A percentile compares a stretch with the other conserved stretches of the same genome.
These are phyloP conservation scores for Eristalis pertinax DNA, from an alignment of 2,888 invertebrate genomes.

Conservation along the genomic window DNA sequence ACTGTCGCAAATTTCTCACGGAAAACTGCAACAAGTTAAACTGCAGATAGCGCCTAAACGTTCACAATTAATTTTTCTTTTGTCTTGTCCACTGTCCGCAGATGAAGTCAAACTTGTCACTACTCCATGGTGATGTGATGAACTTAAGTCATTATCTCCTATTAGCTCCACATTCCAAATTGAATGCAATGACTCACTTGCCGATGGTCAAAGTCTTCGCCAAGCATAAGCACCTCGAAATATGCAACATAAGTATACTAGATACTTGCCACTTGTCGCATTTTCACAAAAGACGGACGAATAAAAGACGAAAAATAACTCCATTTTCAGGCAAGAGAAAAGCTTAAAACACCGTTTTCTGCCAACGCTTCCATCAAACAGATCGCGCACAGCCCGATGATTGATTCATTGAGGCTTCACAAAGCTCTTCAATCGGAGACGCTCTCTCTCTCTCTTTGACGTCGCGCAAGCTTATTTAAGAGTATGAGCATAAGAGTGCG, in stretches of 20 bases:
- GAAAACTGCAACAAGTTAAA: neutral
- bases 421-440: neutral
- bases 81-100: neutral
- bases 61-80: neutral
- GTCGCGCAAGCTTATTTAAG: conserved; percentile 14
- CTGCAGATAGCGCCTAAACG: neutral
- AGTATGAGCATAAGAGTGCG: conserved; percentile 20
- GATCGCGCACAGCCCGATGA: neutral
- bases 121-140: neutral
- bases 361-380: conserved; percentile 43
- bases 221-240: conserved; percentile 41
- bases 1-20: neutral
- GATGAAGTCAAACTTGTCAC: neutral
- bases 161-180: neutral
- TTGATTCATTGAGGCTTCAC: neutral
- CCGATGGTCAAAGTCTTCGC: neutral
- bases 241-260: conserved; percentile 43
- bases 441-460: neutral
- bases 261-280: neutral
- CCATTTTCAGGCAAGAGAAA: neutral
- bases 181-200: neutral
- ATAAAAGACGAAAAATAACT: neutral
- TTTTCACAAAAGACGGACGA: neutral
- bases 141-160: neutral
- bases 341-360: conserved; percentile 43